These are phyloP conservation scores for Pycnonotus jocosus DNA, from an alignment of 2,113 vertebrate species.

Conservation along the genomic window DNA sequence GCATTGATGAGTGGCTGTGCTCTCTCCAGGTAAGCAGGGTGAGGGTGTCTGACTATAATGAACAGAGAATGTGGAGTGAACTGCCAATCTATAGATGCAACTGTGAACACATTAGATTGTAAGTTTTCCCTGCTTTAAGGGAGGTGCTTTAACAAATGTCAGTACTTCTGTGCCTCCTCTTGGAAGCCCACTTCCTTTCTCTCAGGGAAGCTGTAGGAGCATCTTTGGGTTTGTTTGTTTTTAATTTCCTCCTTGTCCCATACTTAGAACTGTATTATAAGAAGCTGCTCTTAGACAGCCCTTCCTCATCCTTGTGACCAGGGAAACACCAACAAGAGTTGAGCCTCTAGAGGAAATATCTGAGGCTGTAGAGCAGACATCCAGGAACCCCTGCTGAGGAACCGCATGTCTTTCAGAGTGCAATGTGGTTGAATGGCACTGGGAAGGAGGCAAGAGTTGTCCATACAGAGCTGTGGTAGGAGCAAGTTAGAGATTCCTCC, in stretches of 20 bases:
- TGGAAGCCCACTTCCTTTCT: background rate
- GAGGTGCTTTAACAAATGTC: background rate
- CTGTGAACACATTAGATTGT: background rate
- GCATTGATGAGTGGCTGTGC: background rate
- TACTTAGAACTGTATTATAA: background rate
- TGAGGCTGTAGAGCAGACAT: background rate
- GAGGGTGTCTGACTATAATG: background rate
- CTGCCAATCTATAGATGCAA: background rate
- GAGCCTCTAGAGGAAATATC: background rate
- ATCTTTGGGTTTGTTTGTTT: background rate
- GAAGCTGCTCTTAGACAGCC: background rate
- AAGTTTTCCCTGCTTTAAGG: background rate
- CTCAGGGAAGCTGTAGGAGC: background rate
- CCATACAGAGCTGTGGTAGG: background rate
- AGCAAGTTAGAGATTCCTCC: background rate
- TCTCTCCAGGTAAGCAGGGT: background rate
- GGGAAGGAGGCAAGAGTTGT: background rate
- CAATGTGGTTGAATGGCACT: background rate
- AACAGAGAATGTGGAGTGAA: background rate
- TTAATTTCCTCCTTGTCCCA: background rate
- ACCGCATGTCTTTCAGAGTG: background rate
- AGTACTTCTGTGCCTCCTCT: background rate
- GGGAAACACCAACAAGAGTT: background rate
- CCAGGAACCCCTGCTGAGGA: background rate
- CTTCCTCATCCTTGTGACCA: background rate